Evolutionary conservation across 2,797 vertebrate genomes (phyloP).

Genomic region (Lophius americanus): DNA sequence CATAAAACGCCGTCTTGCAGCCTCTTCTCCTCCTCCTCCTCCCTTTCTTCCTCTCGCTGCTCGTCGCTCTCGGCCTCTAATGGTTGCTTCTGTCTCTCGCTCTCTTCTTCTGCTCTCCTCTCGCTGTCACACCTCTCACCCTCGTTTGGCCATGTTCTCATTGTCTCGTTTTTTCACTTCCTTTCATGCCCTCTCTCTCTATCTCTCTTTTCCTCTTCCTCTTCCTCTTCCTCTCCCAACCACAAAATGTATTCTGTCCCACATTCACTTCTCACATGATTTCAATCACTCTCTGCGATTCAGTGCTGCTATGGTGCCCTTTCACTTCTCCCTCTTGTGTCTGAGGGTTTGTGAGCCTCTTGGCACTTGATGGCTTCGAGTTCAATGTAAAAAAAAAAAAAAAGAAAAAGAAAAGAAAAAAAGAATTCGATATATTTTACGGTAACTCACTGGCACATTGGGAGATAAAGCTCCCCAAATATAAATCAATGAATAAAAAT

Average conservation of each 20-base stretch:
- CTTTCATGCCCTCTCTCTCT: constrained; percentile 1
- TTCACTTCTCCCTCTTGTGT: no score
- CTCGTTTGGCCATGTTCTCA: constrained; percentile 8
- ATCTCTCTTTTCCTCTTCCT: neutral
- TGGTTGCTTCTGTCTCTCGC: constrained; percentile 18
- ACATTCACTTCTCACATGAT: constrained; percentile 6
- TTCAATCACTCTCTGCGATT: neutral
- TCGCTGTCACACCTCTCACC: constrained; percentile 15
- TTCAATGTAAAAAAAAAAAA: no score
- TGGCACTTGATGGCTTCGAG: no score
- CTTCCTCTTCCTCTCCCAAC: neutral
- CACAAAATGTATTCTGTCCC: constrained; percentile 2
- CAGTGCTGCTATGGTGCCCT: no score
- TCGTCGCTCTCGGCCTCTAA: neutral
- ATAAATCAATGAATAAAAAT: no score
- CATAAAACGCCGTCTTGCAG: constrained; percentile 71
- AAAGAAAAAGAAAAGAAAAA: no score
- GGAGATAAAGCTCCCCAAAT: no score
- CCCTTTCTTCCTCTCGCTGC: constrained; percentile 9
- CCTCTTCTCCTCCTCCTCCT: constrained; percentile 44
- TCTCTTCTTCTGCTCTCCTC: constrained; percentile 16
- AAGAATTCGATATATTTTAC: no score
- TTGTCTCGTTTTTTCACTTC: constrained; percentile 22
- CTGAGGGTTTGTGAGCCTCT: no score
- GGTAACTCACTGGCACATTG: no score